Evolutionary conservation across 1,140 invertebrate species (phyloP).

Genomic region (Eupeodes corollae): DNA sequence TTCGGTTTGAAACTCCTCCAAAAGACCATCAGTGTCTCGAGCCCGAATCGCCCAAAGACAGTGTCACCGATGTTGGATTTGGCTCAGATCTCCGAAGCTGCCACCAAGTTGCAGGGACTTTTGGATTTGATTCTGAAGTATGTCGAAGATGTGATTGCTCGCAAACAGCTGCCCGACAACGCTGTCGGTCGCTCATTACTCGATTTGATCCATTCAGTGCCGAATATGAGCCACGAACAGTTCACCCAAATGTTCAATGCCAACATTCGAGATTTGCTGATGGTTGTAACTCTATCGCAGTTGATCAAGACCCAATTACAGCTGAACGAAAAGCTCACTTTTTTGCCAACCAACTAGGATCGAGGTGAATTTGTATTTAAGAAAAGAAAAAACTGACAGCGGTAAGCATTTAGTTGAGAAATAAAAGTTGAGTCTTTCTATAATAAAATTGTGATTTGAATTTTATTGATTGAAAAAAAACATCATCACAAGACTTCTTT

Average conservation of each 20-base stretch:
- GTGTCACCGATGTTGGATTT: constrained; percentile 78
- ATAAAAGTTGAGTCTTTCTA: too few species aligned
- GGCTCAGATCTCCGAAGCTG: constrained; percentile 73
- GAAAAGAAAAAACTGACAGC: too few species aligned
- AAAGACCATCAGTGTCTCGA: constrained; percentile 54
- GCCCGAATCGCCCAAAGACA: constrained; percentile 41
- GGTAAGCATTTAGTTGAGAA: too few species aligned
- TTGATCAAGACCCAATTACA: constrained; percentile 92
- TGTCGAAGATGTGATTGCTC: constrained; percentile 76
- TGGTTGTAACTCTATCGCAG: constrained; percentile 91
- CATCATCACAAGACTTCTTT: too few species aligned
- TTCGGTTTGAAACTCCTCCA: constrained; percentile 66
- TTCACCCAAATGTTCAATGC: constrained; percentile 93
- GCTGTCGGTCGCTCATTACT: constrained; percentile 74
- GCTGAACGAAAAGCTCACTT: constrained; percentile 86
- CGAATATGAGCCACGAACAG: constrained; percentile 77
- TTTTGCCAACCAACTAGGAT: constrained; percentile 46
- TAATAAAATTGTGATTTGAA: too few species aligned
- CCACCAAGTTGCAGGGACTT: constrained; percentile 59
- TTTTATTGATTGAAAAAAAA: too few species aligned
- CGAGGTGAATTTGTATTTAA: too few species aligned
- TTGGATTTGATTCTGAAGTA: constrained; percentile 74
- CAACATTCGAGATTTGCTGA: constrained; percentile 91
- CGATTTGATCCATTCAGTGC: constrained; percentile 81
- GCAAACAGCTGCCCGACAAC: constrained; percentile 61